Evolutionary conservation across 2,797 vertebrate species (phyloP), one percentile per base, ranked within the genome.

Genomic region (Margarornis squamiger): DNA sequence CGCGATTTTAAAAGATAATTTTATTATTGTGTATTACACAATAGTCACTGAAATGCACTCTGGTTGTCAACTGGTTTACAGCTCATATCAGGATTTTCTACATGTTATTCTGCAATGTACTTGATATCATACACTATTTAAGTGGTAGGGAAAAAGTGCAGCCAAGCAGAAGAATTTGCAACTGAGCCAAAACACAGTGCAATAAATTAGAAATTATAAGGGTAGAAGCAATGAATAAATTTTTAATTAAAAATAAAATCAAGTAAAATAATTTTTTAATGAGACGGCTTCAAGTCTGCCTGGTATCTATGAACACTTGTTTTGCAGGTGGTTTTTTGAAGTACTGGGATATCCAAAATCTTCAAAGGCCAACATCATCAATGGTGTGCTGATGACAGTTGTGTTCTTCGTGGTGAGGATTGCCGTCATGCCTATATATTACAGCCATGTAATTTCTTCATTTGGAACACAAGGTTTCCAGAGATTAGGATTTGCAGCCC

Each of bases 281-380:
- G 75, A 77, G 68, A 61, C 63, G 65, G 22, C 54, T 77, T 96
- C 46, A 94, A 91, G 45, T 74, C 41, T 79, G 58, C 65, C 63
- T 95, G 67, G 76, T 86, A 38, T 94, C 68, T 95, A 41, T 94
- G 63, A 93, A 92, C 32, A 1, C 54, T 95, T 96, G 74, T 96
- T 82, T 98, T 98, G 90, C 98, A 99, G 99, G 97, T 99, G 99
- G 99, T 99, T 99, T 98, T 99, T 99, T 97, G 99, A 99, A 98
- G 98, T 98, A 79, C 98, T 99, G 96, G 98, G 99, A 93, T 99
- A 99, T 95, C 98, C 99, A 80, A 99, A 98, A 96, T 98, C 98
- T 96, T 99, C 98, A 85, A 98, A 98, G 93, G 98, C 98, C 93
- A 99, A 99, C 92, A 98, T 99, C 97, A 96, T 98, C 81, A 99